These are phyloP conservation scores for Ditylenchus dipsaci DNA, from an alignment of 1,140 invertebrate genomes.

Conservation along the genomic window DNA sequence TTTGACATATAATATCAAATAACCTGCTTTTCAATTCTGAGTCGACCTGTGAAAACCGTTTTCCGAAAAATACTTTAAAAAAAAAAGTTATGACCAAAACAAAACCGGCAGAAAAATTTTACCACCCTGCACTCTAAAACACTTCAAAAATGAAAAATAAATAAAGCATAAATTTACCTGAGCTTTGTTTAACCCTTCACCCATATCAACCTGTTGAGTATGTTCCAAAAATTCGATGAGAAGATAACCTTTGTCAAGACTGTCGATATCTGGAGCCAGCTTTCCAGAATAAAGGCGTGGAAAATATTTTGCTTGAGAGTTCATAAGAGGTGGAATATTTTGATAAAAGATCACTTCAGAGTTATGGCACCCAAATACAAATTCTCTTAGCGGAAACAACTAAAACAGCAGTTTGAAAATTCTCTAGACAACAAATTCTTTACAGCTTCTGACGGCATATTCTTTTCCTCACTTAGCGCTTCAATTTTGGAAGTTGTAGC, in stretches of 20 bases:
- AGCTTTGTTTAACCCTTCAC: neutral
- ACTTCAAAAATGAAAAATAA: too few species aligned
- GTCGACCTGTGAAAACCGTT: too few species aligned
- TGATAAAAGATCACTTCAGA: neutral
- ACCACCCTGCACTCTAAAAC: too few species aligned
- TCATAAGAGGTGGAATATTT: neutral
- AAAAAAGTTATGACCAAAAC: too few species aligned
- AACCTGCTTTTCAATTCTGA: too few species aligned
- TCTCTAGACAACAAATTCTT: neutral
- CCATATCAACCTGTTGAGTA: neutral
- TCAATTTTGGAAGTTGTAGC: neutral
- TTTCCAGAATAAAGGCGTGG: neutral
- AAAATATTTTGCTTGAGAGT: neutral
- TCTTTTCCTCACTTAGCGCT: neutral
- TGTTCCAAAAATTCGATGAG: neutral
- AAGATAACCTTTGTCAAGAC: neutral
- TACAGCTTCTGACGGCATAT: neutral
- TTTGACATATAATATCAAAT: too few species aligned
- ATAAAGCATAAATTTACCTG: neutral
- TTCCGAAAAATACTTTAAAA: too few species aligned
- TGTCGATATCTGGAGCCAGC: neutral
- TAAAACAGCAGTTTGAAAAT: neutral
- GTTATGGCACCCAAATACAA: conserved; percentile 1
- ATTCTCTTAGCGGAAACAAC: neutral
- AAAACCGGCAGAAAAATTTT: too few species aligned